Percentiles rank a stretch among this genome's conserved stretches.
Conservation (phyloP, 2,113 vertebrate genomes). For the Saccopteryx bilineata region DNA sequence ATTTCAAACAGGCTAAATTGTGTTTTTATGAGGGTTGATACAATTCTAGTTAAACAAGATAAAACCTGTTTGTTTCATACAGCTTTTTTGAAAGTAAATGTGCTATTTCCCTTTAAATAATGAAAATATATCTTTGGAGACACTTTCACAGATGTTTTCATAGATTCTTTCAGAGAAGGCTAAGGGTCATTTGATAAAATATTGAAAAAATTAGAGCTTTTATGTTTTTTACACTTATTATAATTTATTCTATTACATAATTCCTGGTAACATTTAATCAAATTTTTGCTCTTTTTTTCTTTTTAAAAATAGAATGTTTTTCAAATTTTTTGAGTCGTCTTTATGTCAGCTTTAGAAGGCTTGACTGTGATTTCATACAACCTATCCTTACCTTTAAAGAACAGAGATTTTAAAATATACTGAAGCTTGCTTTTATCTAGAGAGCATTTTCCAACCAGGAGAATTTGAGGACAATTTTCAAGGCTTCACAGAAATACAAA, state of each 20-base stretch:
- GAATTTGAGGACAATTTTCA: conserved; percentile 51
- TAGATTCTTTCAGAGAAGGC: neutral
- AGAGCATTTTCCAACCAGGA: conserved; percentile 46
- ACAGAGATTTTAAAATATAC: neutral
- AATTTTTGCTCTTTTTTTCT: neutral
- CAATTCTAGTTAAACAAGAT: neutral
- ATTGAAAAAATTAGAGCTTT: conserved; percentile 42
- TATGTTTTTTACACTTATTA: neutral
- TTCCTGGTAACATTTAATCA: neutral
- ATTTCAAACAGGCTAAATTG: neutral
- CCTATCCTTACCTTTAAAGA: conserved; percentile 33
- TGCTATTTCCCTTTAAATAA: conserved; percentile 57
- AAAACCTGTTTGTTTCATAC: neutral
- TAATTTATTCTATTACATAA: neutral
- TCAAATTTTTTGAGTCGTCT: neutral
- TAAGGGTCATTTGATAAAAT: neutral
- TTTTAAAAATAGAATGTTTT: conserved; percentile 22
- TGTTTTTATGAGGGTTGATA: neutral
- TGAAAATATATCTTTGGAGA: neutral
- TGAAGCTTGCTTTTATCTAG: conserved; percentile 32
- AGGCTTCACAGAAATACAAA: conserved; percentile 33
- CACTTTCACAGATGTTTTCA: conserved; percentile 20
- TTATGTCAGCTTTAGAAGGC: neutral
- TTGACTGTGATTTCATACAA: neutral
- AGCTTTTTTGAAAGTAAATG: neutral